Conservation (phyloP, 2,113 vertebrate species). For the Himantopus leucocephalus region DNA sequence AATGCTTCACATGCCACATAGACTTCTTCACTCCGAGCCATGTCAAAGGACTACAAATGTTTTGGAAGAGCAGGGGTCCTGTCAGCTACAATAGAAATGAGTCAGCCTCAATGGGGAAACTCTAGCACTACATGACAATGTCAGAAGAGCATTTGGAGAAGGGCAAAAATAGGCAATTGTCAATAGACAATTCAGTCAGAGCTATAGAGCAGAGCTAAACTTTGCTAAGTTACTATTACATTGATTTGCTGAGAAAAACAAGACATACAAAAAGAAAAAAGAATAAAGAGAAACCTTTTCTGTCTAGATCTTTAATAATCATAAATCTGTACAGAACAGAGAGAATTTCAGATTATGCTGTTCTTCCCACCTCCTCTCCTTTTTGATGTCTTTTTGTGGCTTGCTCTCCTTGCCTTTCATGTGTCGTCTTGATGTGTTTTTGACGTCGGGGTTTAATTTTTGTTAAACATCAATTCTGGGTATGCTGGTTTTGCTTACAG, state of each 20-base stretch:
- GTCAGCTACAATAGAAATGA: background rate
- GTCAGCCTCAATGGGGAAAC: background rate
- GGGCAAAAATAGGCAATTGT: background rate
- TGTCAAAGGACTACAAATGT: background rate
- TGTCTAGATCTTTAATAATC: background rate
- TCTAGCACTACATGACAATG: background rate
- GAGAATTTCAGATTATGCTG: conserved; percentile 5
- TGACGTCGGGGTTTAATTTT: background rate
- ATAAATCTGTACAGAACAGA: conserved; percentile 17
- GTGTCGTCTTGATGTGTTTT: conserved; percentile 10
- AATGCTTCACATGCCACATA: background rate
- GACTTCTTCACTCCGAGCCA: background rate
- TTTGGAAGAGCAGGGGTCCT: background rate
- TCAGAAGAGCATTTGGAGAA: background rate
- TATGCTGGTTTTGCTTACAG: background rate
- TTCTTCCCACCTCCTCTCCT: background rate
- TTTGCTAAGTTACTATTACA: background rate
- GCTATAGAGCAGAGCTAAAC: background rate
- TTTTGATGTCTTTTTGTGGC: conserved; percentile 3
- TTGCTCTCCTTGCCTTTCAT: background rate
- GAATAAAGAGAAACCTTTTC: background rate
- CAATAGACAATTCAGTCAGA: background rate
- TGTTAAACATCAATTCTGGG: background rate
- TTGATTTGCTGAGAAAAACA: background rate
- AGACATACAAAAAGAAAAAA: background rate